A percentile compares a stretch with the other conserved stretches of the same genome.
These are phyloP conservation scores for Agriopis leucophaearia DNA, from an alignment of 2,888 invertebrate genomes.

Conservation along the genomic window DNA sequence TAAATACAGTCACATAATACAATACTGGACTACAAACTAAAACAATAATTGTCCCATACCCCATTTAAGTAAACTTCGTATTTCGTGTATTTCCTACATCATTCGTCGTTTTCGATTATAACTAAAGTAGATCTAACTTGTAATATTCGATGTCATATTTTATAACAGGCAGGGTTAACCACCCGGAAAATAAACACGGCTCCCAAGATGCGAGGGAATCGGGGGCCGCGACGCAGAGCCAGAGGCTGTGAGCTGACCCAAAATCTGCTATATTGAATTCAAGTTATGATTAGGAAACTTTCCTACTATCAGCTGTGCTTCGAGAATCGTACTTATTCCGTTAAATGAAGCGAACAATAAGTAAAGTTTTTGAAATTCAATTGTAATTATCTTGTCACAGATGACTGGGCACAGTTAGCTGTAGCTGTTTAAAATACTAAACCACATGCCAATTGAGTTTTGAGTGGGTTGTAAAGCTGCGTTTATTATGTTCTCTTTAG, in stretches of 20 bases:
- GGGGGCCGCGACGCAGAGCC: conserved; percentile 63
- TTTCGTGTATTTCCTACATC: conserved; percentile 1
- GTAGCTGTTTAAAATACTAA: too few relatives aligned
- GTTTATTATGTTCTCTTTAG: background rate
- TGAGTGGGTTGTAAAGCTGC: background rate
- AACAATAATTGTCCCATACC: too few relatives aligned
- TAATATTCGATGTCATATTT: conserved; percentile 47
- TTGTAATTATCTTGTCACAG: background rate
- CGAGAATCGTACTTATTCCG: conserved; percentile 26
- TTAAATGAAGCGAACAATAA: conserved; percentile 38
- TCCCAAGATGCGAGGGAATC: conserved; percentile 65
- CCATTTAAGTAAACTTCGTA: background rate
- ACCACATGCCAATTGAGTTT: too few relatives aligned
- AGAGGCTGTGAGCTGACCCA: conserved; percentile 64
- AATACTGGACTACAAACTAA: too few relatives aligned
- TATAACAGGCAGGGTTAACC: conserved; percentile 68
- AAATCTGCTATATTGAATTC: conserved; percentile 71
- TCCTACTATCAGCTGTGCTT: conserved; percentile 19
- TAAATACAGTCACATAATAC: too few relatives aligned
- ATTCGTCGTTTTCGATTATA: conserved; percentile 17
- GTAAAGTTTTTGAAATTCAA: too few relatives aligned
- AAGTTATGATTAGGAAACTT: conserved; percentile 71
- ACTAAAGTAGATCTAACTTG: conserved; percentile 17
- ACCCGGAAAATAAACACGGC: conserved; percentile 76
- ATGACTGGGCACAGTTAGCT: background rate